These are phyloP conservation scores for Psilopogon haemacephalus DNA, from an alignment of 2,113 vertebrate genomes.

Conservation along the genomic window DNA sequence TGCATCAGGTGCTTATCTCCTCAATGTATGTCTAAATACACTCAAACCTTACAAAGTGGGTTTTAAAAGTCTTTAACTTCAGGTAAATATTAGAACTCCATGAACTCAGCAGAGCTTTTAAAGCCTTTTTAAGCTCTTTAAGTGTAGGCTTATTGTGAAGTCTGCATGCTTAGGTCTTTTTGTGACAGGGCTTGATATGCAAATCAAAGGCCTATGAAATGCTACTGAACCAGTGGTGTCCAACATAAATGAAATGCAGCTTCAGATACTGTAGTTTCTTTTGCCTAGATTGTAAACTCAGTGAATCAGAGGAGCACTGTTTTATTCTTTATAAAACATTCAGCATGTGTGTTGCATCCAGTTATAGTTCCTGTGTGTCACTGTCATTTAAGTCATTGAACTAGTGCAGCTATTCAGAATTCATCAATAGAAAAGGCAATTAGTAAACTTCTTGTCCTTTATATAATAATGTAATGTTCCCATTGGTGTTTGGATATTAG, in stretches of 20 bases:
- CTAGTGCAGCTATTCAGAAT: background rate
- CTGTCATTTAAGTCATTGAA: background rate
- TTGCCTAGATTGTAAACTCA: background rate
- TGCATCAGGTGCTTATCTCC: background rate
- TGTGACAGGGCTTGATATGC: background rate
- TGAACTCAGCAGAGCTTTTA: background rate
- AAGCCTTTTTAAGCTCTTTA: background rate
- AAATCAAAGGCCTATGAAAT: background rate
- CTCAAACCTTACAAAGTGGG: background rate
- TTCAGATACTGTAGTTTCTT: background rate
- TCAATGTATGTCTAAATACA: background rate
- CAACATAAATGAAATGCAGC: background rate
- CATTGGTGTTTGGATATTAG: background rate
- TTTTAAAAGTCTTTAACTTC: background rate
- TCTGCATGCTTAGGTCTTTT: background rate
- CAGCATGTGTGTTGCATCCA: background rate
- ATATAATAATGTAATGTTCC: background rate
- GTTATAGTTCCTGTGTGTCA: background rate
- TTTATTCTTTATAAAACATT: background rate
- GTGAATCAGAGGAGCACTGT: background rate
- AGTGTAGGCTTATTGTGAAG: background rate
- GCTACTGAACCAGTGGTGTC: background rate
- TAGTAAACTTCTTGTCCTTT: background rate
- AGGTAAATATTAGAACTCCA: background rate
- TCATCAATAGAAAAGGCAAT: background rate